Percentiles rank a stretch among this genome's conserved stretches.
These are phyloP conservation scores for Mallateleia sp. DNA, from an alignment of 2,888 invertebrate species.

Conservation along the genomic window DNA sequence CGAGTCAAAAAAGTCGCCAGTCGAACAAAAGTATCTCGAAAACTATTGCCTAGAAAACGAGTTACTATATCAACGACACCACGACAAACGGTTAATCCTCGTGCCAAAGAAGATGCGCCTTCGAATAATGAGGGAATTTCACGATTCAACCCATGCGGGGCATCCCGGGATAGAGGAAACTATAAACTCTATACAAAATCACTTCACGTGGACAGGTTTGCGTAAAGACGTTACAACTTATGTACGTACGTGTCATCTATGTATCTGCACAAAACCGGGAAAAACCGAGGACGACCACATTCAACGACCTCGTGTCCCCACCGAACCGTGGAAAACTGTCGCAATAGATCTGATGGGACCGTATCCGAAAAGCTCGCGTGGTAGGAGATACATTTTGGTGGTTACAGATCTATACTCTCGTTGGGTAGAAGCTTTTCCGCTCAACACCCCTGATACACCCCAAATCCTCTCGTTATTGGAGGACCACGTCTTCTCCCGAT, in stretches of 20 bases:
- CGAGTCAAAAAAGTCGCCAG: too few species aligned
- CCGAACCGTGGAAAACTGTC: constrained; percentile 30
- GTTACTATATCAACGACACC: background rate
- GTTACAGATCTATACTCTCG: constrained; percentile 66
- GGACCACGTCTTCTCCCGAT: constrained; percentile 24
- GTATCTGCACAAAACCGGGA: constrained; percentile 14
- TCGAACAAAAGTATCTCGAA: too few species aligned
- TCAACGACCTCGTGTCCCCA: constrained; percentile 30
- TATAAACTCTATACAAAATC: background rate
- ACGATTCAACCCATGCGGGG: constrained; percentile 35
- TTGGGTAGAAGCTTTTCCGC: too few species aligned
- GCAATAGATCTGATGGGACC: constrained; percentile 76
- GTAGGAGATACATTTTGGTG: too few species aligned
- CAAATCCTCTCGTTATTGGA: constrained; percentile 40
- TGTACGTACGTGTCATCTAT: constrained; percentile 29
- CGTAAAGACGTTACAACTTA: constrained; percentile 35
- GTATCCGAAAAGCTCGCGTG: constrained; percentile 68
- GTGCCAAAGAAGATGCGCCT: background rate
- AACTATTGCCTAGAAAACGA: background rate
- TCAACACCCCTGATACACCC: constrained; percentile 19
- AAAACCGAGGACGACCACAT: background rate
- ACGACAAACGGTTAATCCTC: background rate
- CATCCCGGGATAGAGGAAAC: constrained; percentile 55
- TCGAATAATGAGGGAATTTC: background rate
- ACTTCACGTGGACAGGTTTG: constrained; percentile 26